These are phyloP conservation scores for Carassius carassius DNA, from an alignment of 2,113 vertebrate species.

Conservation along the genomic window DNA sequence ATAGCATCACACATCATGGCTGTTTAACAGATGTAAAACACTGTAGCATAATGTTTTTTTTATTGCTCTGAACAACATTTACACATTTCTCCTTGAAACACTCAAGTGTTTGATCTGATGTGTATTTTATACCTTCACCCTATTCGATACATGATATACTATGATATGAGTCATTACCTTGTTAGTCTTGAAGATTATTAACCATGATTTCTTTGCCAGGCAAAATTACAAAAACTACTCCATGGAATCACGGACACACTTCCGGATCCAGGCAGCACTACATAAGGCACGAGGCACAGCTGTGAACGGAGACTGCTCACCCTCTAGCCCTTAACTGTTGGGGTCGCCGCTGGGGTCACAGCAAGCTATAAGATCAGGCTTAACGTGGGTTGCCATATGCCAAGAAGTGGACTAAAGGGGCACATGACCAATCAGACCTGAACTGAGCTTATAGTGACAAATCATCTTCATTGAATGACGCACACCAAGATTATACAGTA, in stretches of 20 bases:
- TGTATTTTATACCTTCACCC: background rate
- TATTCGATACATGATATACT: too few species aligned
- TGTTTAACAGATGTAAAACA: too few species aligned
- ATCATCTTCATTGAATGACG: slow-evolving; percentile 9
- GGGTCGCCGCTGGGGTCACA: slow-evolving; percentile 45
- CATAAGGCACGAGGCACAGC: slow-evolving; percentile 84
- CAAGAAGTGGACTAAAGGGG: slow-evolving; percentile 25
- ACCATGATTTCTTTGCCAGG: slow-evolving; percentile 70
- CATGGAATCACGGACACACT: slow-evolving; percentile 98
- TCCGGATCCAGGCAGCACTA: slow-evolving; percentile 94
- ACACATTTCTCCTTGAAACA: background rate
- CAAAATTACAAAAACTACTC: slow-evolving; percentile 99
- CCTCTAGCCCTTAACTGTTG: slow-evolving; percentile 68
- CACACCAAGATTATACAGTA: slow-evolving; percentile 20
- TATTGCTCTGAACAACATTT: background rate
- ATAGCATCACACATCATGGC: too few species aligned
- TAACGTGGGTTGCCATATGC: background rate
- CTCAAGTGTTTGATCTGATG: background rate
- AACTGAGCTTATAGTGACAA: slow-evolving; percentile 23
- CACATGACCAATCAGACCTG: background rate
- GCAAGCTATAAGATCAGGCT: slow-evolving; percentile 36
- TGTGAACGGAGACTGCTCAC: slow-evolving; percentile 77
- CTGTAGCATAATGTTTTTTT: too few species aligned
- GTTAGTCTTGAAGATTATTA: background rate
- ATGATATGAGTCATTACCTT: background rate